These are phyloP conservation scores for Varanus komodoensis DNA, from an alignment of 2,113 vertebrate species.

Conservation along the genomic window DNA sequence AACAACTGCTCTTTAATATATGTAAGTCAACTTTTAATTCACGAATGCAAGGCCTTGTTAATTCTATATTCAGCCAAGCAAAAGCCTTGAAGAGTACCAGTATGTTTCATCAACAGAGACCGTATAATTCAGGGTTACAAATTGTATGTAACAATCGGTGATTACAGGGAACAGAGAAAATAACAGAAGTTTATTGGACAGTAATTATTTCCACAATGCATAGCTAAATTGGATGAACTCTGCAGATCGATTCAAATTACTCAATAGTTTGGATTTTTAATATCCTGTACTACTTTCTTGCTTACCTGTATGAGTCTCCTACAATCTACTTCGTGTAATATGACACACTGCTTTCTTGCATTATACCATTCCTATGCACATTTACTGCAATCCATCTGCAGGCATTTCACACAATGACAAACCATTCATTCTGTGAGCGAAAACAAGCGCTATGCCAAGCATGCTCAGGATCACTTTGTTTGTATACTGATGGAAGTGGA, in stretches of 20 bases:
- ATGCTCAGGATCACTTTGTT: too few species aligned
- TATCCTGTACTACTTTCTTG: background rate
- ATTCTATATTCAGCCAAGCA: background rate
- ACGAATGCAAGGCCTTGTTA: slow-evolving; percentile 18
- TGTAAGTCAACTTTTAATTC: slow-evolving; percentile 21
- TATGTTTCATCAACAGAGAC: background rate
- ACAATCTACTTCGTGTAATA: background rate
- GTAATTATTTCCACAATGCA: background rate
- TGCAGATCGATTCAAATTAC: background rate
- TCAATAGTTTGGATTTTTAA: background rate
- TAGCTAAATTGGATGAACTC: background rate
- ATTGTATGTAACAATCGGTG: background rate
- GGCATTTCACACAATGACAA: background rate
- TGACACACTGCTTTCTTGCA: background rate
- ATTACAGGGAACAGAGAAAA: background rate
- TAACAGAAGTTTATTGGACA: background rate
- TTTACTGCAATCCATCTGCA: background rate
- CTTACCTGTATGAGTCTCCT: background rate
- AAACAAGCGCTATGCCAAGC: too few species aligned
- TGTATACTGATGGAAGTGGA: too few species aligned
- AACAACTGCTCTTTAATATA: slow-evolving; percentile 12
- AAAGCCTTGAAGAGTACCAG: background rate
- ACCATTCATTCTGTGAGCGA: background rate
- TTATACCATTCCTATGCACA: background rate
- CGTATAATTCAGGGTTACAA: background rate